Percentiles rank a stretch among this genome's conserved stretches.
These are phyloP conservation scores for Scaptodrosophila latifasciaeformis DNA, from an alignment of 2,888 invertebrate genomes.

Conservation along the genomic window DNA sequence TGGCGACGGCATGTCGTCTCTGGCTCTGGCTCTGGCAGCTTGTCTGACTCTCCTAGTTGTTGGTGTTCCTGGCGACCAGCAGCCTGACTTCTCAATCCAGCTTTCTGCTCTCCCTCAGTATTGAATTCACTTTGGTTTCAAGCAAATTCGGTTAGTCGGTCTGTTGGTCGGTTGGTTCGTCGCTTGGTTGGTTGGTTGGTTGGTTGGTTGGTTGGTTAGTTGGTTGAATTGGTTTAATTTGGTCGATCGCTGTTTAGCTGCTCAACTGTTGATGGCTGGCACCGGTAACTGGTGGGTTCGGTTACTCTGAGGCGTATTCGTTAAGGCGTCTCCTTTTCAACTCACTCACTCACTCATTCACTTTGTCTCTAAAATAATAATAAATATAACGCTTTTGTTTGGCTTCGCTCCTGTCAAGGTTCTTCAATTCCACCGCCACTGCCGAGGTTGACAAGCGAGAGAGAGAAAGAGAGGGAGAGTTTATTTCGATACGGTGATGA, in stretches of 20 bases:
- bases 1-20: constrained; percentile 46
- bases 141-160: constrained; percentile 3
- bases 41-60: constrained; percentile 8
- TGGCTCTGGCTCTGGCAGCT: constrained; percentile 10
- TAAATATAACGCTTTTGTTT: neutral
- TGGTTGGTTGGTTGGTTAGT: no score
- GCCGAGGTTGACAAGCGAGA: no score
- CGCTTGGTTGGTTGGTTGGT: no score
- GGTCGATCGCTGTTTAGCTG: no score
- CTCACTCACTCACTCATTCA: neutral
- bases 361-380: neutral
- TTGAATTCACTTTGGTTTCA: no score
- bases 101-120: no score
- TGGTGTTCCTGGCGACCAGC: constrained; percentile 11
- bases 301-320: constrained; percentile 18
- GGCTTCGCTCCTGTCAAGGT: neutral
- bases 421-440: neutral
- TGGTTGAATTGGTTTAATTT: no score
- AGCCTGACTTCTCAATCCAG: constrained; percentile 18
- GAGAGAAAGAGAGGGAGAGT: no score
- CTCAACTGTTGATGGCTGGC: constrained; percentile 2
- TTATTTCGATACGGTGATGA: no score
- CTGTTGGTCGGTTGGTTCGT: no score
- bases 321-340: neutral
- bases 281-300: constrained; percentile 30